Conservation (phyloP, 1,140 invertebrate species). For the Rhyzopertha dominica region DNA sequence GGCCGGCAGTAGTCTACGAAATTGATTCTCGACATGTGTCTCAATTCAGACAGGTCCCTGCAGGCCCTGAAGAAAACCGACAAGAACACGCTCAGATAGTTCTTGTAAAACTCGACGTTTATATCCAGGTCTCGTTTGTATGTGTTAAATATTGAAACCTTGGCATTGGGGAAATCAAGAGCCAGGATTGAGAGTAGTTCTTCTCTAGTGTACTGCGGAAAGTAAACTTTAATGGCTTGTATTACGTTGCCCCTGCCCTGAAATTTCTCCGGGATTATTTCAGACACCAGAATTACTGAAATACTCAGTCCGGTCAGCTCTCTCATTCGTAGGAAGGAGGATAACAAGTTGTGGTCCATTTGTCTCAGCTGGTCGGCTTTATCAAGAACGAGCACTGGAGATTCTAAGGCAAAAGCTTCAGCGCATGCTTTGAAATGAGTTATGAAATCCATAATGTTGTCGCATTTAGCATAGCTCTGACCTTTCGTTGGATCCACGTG, state of each 20-base stretch:
- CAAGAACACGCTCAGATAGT: constrained; percentile 74
- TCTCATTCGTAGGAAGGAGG: constrained; percentile 63
- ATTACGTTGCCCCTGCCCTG: constrained; percentile 59
- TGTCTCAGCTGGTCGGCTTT: constrained; percentile 71
- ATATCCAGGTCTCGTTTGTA: constrained; percentile 46
- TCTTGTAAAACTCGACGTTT: constrained; percentile 62
- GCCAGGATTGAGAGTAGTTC: constrained; percentile 71
- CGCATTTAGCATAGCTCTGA: constrained; percentile 53
- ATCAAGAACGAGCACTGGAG: constrained; percentile 66
- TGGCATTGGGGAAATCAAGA: constrained; percentile 41
- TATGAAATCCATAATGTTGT: constrained; percentile 71
- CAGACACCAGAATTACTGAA: constrained; percentile 70
- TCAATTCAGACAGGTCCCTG: constrained; percentile 74
- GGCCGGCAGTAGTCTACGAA: constrained; percentile 74
- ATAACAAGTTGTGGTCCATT: constrained; percentile 66
- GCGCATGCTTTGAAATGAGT: constrained; percentile 49
- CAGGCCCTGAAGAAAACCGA: constrained; percentile 76
- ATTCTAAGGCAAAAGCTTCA: constrained; percentile 41
- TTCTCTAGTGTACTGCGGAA: constrained; percentile 76
- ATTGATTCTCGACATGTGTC: constrained; percentile 63
- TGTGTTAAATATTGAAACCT: constrained; percentile 24
- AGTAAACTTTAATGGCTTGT: constrained; percentile 71
- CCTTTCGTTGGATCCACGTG: constrained; percentile 38
- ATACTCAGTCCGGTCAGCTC: constrained; percentile 69
- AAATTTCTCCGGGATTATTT: constrained; percentile 77